Evolutionary conservation across 2,888 invertebrate genomes (phyloP).

Genomic region (Thecophora atra): DNA sequence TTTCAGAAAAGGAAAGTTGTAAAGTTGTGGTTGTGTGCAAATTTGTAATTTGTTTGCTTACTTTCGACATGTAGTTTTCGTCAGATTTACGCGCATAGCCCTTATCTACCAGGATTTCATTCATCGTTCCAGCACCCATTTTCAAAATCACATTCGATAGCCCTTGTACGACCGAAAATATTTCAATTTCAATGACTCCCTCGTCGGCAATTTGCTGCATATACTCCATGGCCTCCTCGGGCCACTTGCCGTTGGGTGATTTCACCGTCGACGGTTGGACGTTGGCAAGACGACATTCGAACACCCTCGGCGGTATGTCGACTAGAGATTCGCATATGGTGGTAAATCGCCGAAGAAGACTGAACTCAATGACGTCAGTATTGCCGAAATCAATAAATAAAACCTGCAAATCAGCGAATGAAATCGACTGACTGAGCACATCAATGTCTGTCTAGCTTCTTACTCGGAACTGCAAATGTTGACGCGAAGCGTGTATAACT

Average conservation of each 20-base stretch:
- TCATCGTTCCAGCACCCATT: conserved; percentile 68
- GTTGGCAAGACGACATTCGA: conserved; percentile 77
- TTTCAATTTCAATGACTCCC: conserved; percentile 62
- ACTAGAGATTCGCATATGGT: conserved; percentile 46
- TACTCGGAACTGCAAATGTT: conserved; percentile 53
- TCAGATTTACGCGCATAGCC: conserved; percentile 75
- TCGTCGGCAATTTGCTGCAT: conserved; percentile 65
- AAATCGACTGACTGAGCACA: neutral
- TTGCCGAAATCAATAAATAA: conserved; percentile 84
- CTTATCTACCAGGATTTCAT: conserved; percentile 72
- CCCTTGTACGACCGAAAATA: conserved; percentile 80
- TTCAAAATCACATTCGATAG: conserved; percentile 76
- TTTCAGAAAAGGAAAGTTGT: neutral
- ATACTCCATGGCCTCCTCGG: conserved; percentile 67
- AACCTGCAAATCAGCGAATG: conserved; percentile 67
- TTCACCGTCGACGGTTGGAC: conserved; percentile 74
- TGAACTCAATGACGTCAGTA: conserved; percentile 65
- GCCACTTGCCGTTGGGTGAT: conserved; percentile 73
- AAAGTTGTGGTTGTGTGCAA: too few species aligned
- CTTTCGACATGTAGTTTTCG: conserved; percentile 82
- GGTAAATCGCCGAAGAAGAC: conserved; percentile 66
- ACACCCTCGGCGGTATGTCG: conserved; percentile 71
- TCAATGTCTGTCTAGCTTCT: neutral
- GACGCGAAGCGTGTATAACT: conserved; percentile 54
- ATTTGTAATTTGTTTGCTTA: conserved; percentile 50